Base-by-base conservation (phyloP, 2,113 vertebrate species). In the Hypanus sabinus region DNA sequence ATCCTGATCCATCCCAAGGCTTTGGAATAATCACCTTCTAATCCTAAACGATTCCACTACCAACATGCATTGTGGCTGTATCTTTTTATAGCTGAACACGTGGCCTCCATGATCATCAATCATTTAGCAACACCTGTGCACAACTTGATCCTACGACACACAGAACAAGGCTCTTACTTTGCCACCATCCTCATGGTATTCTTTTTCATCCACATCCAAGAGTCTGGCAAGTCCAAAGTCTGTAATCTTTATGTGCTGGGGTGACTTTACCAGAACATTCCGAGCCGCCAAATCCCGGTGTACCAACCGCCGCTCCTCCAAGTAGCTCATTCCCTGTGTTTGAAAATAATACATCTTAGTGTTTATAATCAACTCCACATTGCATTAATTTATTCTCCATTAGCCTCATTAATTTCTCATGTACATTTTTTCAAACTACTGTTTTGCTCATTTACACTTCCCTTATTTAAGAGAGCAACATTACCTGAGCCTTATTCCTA, bases 181-280 rank as follows among this genome's bases (percentile, higher is more conserved):
- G 73, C 98, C 99, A 85, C 98, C 98, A 87, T 99, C 98, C 0
- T 98, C 97, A 0, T 99, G 98, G 93, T 99, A 99, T 65, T 99
- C 98, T 94, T 98, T 98, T 95, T 99, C 98, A 0, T 99, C 97
- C 0, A 98, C 97, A 0, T 97, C 97, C 0, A 99, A 98, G 65
- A 99, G 97, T 88, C 98, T 98, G 94, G 98, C 98, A 92, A 99
- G 96, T 24, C 99, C 99, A 0, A 99, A 99, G 95, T 99, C 99
- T 0, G 99, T 98, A 96, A 99, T 99, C 95, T 98, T 99, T 62
- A 99, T 97, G 0, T 99, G 98, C 18, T 98, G 98, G 0, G 98
- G 98, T 0, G 97, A 97, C 95, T 99, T 99, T 88, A 99, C 97
- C 9, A 99, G 97, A 57, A 99, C 98, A 0, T 99, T 99, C 94